Evolutionary conservation across 2,797 vertebrate species (phyloP).

Genomic region (Macroramphosus scolopax): DNA sequence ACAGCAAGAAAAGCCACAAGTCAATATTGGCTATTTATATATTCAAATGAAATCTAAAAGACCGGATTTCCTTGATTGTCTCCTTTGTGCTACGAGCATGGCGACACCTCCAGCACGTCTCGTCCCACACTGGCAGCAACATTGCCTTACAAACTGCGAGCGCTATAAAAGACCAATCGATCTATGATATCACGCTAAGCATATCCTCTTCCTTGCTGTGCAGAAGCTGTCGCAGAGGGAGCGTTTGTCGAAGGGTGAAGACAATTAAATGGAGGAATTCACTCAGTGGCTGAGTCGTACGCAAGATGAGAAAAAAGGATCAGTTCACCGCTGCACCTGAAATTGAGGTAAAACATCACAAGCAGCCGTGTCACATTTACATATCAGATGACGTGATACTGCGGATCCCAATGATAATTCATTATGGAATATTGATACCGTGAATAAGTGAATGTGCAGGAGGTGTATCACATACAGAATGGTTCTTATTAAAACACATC

Average conservation of each 20-base stretch:
- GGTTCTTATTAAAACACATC: no score
- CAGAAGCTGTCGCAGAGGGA: constrained; percentile 41
- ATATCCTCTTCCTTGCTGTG: constrained; percentile 49
- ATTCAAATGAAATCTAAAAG: no score
- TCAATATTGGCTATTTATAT: constrained; percentile 33
- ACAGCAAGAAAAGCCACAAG: constrained; percentile 23
- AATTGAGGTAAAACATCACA: constrained; percentile 12
- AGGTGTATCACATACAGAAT: constrained; percentile 11
- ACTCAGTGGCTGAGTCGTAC: constrained; percentile 41
- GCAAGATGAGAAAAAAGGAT: constrained; percentile 37
- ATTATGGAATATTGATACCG: constrained; percentile 7
- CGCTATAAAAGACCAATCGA: constrained; percentile 52
- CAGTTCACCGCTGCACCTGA: constrained; percentile 32
- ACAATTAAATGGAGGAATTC: constrained; percentile 45
- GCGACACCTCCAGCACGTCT: constrained; percentile 31
- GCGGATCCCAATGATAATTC: constrained; percentile 9
- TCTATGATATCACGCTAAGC: constrained; percentile 58
- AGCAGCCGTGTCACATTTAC: neutral
- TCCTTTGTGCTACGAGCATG: constrained; percentile 28
- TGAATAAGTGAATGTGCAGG: constrained; percentile 10
- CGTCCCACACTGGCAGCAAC: constrained; percentile 50
- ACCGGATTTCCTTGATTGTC: constrained; percentile 1
- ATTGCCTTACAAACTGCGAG: constrained; percentile 51
- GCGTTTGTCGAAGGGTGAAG: constrained; percentile 36
- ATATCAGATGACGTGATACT: constrained; percentile 5